Percentiles rank a stretch among this genome's conserved stretches.
Conservation (phyloP, 37 sponge, comb jelly and placozoan genomes). For the Theonella swinhoei region DNA sequence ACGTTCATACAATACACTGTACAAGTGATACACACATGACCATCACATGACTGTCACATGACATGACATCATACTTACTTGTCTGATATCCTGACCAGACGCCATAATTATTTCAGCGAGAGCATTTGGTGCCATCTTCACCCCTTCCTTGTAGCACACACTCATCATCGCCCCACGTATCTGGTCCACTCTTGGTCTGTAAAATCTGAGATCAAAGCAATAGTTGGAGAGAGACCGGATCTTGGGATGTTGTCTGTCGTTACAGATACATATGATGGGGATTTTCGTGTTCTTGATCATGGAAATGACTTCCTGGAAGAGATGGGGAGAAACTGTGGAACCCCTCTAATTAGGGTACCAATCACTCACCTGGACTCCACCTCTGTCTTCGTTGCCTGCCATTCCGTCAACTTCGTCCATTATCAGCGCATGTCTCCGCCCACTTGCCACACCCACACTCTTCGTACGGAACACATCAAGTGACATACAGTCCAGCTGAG, state of each 20-base stretch:
- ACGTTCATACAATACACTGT: no score
- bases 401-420: slow-evolving; percentile 99
- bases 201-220: slow-evolving; percentile 91
- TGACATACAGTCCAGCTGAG: slow-evolving; percentile 49
- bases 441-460: slow-evolving; percentile 24
- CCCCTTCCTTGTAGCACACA: slow-evolving; percentile 86
- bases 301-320: slow-evolving; percentile 80
- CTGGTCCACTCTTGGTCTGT: slow-evolving; percentile 85
- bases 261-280: slow-evolving; percentile 99
- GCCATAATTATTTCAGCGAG: slow-evolving; percentile 82
- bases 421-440: slow-evolving; percentile 79
- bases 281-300: slow-evolving; percentile 88
- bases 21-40: not conserved
- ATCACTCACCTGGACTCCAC: slow-evolving; percentile 78
- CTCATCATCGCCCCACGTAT: slow-evolving; percentile 93
- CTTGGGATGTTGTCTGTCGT: slow-evolving; percentile 87
- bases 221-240: slow-evolving; percentile 92
- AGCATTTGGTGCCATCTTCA: slow-evolving; percentile 84
- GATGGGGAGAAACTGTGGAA: not conserved
- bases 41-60: not conserved
- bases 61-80: slow-evolving; percentile 39
- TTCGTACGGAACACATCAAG: not conserved
- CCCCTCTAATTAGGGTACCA: not conserved
- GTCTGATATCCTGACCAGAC: slow-evolving; percentile 84
- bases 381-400: slow-evolving; percentile 98